A percentile compares a stretch with the other conserved stretches of the same genome.
These are phyloP conservation scores for Pollenia labialis DNA, from an alignment of 2,888 invertebrate genomes.

Conservation along the genomic window DNA sequence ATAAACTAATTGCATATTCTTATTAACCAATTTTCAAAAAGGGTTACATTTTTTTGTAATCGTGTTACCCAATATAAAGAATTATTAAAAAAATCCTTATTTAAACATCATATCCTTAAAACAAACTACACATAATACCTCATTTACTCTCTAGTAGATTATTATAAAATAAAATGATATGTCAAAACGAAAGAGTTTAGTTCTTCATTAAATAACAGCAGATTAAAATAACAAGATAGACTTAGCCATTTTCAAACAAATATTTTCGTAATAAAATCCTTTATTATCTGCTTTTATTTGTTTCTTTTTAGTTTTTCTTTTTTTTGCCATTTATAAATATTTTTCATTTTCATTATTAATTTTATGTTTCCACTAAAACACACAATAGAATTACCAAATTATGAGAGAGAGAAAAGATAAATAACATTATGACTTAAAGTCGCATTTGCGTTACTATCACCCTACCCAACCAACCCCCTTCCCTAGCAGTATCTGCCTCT, in stretches of 20 bases:
- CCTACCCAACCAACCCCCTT: not conserved
- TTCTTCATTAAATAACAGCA: constrained; percentile 4
- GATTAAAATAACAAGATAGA: constrained; percentile 31
- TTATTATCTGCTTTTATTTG: not conserved
- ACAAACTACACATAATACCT: too few relatives aligned
- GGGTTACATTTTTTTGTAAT: too few relatives aligned
- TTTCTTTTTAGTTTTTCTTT: not conserved
- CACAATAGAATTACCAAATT: constrained; percentile 6
- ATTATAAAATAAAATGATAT: not conserved
- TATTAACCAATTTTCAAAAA: too few relatives aligned
- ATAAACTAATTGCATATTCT: too few relatives aligned
- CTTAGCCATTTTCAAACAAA: constrained; percentile 5
- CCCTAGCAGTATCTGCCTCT: too few relatives aligned
- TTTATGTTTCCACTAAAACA: constrained; percentile 14
- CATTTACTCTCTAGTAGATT: not conserved
- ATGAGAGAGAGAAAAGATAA: constrained; percentile 42
- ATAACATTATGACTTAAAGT: constrained; percentile 52
- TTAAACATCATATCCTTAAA: too few relatives aligned
- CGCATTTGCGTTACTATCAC: not conserved
- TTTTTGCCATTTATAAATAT: constrained; percentile 18
- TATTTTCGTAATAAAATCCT: constrained; percentile 16
- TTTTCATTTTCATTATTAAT: not conserved
- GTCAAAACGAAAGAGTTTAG: not conserved
- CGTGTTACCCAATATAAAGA: too few relatives aligned
- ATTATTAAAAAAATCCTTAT: too few relatives aligned